phyloP scores from a whole-genome alignment of 2,888 invertebrate species.

The Ormyrus nitidulus region DNA sequence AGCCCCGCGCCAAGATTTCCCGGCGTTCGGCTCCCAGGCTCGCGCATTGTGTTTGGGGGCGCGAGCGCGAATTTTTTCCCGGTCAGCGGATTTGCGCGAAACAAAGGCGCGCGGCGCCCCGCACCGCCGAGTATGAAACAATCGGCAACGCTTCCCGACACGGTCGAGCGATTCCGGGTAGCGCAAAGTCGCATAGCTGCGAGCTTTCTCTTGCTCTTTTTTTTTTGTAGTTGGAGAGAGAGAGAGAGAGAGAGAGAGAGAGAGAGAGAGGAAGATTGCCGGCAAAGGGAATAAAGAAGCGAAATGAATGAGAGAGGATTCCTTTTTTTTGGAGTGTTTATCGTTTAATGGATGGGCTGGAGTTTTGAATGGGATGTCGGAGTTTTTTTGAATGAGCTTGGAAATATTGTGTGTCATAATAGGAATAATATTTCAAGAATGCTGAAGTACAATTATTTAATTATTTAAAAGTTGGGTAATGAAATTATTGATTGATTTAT shows the following conservation, averaged over 20 bases:
- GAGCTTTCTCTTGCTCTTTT: background rate
- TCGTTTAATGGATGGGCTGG: too few species aligned
- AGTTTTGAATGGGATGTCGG: too few species aligned
- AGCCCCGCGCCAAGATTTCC: slow-evolving; percentile 12
- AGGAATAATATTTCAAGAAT: too few species aligned
- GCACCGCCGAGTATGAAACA: slow-evolving; percentile 8
- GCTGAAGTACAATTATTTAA: too few species aligned
- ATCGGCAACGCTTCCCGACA: background rate
- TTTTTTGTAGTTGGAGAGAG: too few species aligned
- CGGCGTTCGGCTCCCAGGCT: background rate
- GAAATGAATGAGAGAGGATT: too few species aligned
- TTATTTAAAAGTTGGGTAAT: too few species aligned
- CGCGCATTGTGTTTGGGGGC: slow-evolving; percentile 5
- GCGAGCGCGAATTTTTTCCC: slow-evolving; percentile 3
- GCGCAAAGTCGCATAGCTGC: background rate
- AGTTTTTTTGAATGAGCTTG: too few species aligned
- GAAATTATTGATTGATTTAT: too few species aligned
- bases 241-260: background rate
- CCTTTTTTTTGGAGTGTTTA: too few species aligned
- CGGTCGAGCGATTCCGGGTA: slow-evolving; percentile 7
- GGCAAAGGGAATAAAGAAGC: too few species aligned
- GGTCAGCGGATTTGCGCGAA: slow-evolving; percentile 11
- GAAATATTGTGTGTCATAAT: too few species aligned
- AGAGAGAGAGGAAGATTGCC: background rate
- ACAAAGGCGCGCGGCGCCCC: background rate